Conservation (phyloP, 2,888 invertebrate species). For the Drosophila seclusa region DNA sequence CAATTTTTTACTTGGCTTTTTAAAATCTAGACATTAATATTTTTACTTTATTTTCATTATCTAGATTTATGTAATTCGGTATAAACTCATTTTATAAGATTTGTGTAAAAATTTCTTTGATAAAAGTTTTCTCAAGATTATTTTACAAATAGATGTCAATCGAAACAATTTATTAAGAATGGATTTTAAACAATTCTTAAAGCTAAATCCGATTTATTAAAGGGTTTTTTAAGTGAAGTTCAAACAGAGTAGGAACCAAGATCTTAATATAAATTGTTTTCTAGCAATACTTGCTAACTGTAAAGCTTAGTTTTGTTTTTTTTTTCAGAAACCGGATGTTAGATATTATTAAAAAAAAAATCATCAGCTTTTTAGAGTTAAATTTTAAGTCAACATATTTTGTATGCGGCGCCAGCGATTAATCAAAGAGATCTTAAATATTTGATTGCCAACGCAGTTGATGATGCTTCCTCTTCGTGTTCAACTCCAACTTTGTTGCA, state of each 20-base stretch:
- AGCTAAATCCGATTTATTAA: background rate
- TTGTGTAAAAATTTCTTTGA: too few species aligned
- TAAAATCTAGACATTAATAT: background rate
- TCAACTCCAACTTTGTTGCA: background rate
- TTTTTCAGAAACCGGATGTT: conserved; percentile 4
- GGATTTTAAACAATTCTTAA: too few species aligned
- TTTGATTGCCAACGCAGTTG: conserved; percentile 25
- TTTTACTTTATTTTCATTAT: too few species aligned
- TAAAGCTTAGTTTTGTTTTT: background rate
- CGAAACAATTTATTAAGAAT: background rate
- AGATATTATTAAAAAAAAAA: background rate
- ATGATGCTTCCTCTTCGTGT: conserved; percentile 12
- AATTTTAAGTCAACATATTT: conserved; percentile 6
- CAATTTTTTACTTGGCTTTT: background rate
- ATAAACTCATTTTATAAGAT: too few species aligned
- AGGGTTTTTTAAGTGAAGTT: background rate
- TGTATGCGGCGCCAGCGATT: conserved; percentile 18
- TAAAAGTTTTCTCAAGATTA: too few species aligned
- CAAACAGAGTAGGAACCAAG: background rate
- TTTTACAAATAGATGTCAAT: too few species aligned
- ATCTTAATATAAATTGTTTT: background rate
- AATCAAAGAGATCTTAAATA: conserved; percentile 29
- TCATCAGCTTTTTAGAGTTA: background rate
- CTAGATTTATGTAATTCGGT: too few species aligned
- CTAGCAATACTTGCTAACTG: background rate